Percentiles rank a stretch among this genome's conserved stretches.
phyloP scores from a whole-genome alignment of 2,888 invertebrate genomes.

The Andrena praecox region DNA sequence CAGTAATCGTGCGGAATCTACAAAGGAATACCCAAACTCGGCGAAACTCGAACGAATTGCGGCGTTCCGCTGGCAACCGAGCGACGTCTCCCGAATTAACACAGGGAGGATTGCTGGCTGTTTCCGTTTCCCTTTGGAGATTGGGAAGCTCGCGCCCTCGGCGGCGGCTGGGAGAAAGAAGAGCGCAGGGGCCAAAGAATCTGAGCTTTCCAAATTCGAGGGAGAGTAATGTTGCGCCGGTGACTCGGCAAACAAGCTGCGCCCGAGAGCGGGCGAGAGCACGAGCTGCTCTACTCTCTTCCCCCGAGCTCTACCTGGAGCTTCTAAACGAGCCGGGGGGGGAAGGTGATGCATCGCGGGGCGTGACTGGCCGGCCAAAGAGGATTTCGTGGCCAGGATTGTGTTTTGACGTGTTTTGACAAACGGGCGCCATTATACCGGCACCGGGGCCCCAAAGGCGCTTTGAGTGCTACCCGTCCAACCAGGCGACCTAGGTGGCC shows the following conservation, averaged over 20 bases:
- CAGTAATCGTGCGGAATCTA: not conserved
- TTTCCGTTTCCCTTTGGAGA: slow-evolving; percentile 12
- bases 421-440: slow-evolving; percentile 83
- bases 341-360: slow-evolving; percentile 81
- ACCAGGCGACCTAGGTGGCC: slow-evolving; percentile 82
- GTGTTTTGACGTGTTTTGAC: slow-evolving; percentile 85
- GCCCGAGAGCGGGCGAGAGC: slow-evolving; percentile 14
- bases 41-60: not conserved
- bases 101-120: not conserved
- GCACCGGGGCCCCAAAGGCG: slow-evolving; percentile 70
- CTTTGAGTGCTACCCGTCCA: slow-evolving; percentile 69
- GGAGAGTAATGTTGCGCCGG: slow-evolving; percentile 70
- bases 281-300: slow-evolving; percentile 46
- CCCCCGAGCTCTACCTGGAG: slow-evolving; percentile 55
- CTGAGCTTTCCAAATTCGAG: slow-evolving; percentile 66
- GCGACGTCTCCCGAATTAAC: not conserved
- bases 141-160: not conserved
- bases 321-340: slow-evolving; percentile 51
- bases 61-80: not conserved
- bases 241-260: slow-evolving; percentile 73
- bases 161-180: not conserved
- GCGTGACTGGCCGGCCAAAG: slow-evolving; percentile 77
- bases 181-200: slow-evolving; percentile 12
- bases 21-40: not conserved
- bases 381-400: slow-evolving; percentile 79